Conservation (phyloP, 2,888 invertebrate species). For the Lasius fuliginosus region DNA sequence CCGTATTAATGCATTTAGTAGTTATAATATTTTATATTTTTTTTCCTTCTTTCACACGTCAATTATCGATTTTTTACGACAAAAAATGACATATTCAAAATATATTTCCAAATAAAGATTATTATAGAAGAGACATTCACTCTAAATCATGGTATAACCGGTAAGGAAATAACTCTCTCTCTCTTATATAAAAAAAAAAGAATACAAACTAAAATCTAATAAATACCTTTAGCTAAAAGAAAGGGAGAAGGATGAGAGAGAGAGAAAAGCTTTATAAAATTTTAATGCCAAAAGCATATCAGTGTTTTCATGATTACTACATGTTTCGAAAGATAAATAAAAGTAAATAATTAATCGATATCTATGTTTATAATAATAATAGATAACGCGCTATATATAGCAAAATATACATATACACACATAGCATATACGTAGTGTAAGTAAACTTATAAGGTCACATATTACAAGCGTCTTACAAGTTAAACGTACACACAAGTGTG, state of each 20-base stretch:
- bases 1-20: background rate
- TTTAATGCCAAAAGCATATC: background rate
- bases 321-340: conserved; percentile 5
- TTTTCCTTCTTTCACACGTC: background rate
- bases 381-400: conserved; percentile 1
- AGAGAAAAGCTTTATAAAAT: background rate
- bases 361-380: background rate
- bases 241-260: background rate
- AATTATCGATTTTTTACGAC: background rate
- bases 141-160: background rate
- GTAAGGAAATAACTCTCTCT: background rate
- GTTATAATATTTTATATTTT: too few species aligned
- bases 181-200: background rate
- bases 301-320: background rate
- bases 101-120: background rate
- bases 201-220: background rate
- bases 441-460: background rate
- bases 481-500: background rate
- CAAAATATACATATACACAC: background rate
- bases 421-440: conserved; percentile 17
- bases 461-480: conserved; percentile 1
- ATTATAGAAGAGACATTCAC: background rate
- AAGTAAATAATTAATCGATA: conserved; percentile 1
- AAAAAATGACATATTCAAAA: background rate
- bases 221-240: background rate